phyloP scores from a whole-genome alignment of 2,888 invertebrate species.

The Epiblema foenella region DNA sequence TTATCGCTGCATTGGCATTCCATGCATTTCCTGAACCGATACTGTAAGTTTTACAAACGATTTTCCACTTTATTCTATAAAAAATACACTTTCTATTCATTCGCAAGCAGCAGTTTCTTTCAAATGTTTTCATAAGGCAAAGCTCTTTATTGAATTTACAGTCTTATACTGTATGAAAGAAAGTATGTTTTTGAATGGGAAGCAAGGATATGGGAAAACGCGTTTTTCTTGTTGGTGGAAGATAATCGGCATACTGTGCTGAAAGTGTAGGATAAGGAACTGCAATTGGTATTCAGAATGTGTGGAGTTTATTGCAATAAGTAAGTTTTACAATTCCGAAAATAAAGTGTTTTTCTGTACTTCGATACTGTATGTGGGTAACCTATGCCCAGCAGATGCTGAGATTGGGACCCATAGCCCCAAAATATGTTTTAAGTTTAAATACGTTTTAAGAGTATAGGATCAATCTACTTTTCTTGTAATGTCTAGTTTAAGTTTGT shows the following conservation, averaged over 20 bases:
- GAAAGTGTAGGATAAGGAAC: conserved; percentile 40
- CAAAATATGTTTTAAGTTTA: too few species aligned
- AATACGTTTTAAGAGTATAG: too few species aligned
- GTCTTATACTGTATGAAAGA: conserved; percentile 3
- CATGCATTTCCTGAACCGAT: conserved; percentile 40
- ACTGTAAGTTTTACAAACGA: conserved; percentile 8
- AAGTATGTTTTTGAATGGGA: conserved; percentile 7
- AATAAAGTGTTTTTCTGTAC: neutral
- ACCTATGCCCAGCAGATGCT: too few species aligned
- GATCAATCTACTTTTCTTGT: too few species aligned
- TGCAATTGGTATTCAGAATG: conserved; percentile 30
- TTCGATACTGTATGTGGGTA: too few species aligned
- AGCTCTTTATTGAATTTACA: conserved; percentile 7
- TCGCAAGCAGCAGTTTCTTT: conserved; percentile 18
- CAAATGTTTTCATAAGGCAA: conserved; percentile 36
- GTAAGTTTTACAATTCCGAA: neutral
- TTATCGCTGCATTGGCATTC: conserved; percentile 42
- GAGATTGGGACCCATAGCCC: too few species aligned
- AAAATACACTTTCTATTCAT: neutral
- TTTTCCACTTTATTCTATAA: conserved; percentile 2
- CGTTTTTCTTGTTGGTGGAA: conserved; percentile 38
- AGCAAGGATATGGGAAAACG: conserved; percentile 14
- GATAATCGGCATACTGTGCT: conserved; percentile 38
- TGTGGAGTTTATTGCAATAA: conserved; percentile 11
- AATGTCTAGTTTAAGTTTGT: too few species aligned